Base-by-base conservation (phyloP, 2,888 invertebrate species). In the Hirtodrosophila histrioides region DNA sequence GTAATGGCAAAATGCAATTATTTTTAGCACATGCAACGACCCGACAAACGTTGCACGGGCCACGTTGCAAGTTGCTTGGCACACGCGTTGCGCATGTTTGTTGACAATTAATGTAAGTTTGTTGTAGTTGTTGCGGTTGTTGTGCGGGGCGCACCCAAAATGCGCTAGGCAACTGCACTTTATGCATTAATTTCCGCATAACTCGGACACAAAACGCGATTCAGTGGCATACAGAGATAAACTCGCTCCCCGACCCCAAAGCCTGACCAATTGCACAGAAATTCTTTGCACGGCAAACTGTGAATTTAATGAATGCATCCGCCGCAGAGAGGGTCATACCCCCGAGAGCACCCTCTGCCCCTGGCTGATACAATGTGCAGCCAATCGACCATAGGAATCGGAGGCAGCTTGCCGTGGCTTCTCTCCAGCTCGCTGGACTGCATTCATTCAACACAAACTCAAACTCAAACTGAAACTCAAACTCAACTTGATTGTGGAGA, bases 101-200 rank as follows among this genome's bases (percentile, higher is more conserved):
- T 85, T 85, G 87, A 85, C 87, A 82, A 82, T 82, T 82, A 86
- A 86, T 78, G 78, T 58, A 48, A 51, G 45, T 48, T 58, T 37
- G 56, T 37, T 48, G 44, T 23, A 50, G 58, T 17, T 69, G 65
- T 54, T 29, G 39, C 23, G 24, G 31, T 27, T 46, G 74, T 39
- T 48, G 58, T 17, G 24, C 56, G 54, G 48, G 84, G 67, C 60
- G 69, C 77, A 58, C 68, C 79, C 69, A 63, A 66, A 60, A 70
- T 23, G 41, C 75, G 45, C 49, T 29, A 51, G 53, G 36, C 33
- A 50, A 27, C 45, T 66, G 72, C 76, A 81, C 56, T 80, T 83
- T 74, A 44, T 51, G 81, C 69, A 73, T 66, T 75, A 86, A 82
- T 83, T 83, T 83, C 87, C 78, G 82, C 87, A 83, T 78, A 54